Evolutionary conservation across 2,888 invertebrate genomes (phyloP), one percentile per base, ranked within the genome.

Genomic region (Omphaloscelis lunosa): DNA sequence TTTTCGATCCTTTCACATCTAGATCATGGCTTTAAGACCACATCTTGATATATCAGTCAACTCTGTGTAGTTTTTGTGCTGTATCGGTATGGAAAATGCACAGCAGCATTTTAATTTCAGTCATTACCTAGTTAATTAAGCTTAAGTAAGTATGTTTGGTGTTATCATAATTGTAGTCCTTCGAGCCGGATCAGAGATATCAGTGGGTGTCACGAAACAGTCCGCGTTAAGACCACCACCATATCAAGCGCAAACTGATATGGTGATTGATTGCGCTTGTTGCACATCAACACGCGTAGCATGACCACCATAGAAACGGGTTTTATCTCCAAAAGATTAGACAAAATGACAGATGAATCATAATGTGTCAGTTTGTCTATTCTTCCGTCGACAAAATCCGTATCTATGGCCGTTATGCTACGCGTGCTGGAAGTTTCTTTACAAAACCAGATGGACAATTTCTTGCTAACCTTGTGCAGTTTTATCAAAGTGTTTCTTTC

Each of bases 401-500:
- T n/a, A n/a, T n/a, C n/a, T n/a, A n/a, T n/a, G n/a, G n/a, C n/a
- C n/a, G n/a, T n/a, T n/a, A n/a, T n/a, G n/a, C n/a, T n/a, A n/a
- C n/a, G n/a, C n/a, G n/a, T n/a, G n/a, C n/a, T 56, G 27, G 34
- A 45, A 27, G 15, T 59, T 48, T 61, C 39, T 61, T 45, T 20
- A 53, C 3, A 23, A 29, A 77, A 39, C 39, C 48, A 70, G 53
- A 83, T 78, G 83, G 39, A 17, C 27, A 67, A 69, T 59, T 61
- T 23, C 61, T 70, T 56, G 59, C 4, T 48, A 65, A 59, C 68
- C 68, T 79, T 79, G 72, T 65, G 20, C 53, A 65, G 27, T 85
- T 77, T 77, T 86, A 83, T 86, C 83, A 69, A 72, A 51, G 59
- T 59, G 56, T 80, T 80, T 45, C 61, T 66, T 75, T 58, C 8